Percentiles rank a stretch among this genome's conserved stretches.
phyloP scores from a whole-genome alignment of 2,797 vertebrate genomes.

The Peromyscus aztecus region DNA sequence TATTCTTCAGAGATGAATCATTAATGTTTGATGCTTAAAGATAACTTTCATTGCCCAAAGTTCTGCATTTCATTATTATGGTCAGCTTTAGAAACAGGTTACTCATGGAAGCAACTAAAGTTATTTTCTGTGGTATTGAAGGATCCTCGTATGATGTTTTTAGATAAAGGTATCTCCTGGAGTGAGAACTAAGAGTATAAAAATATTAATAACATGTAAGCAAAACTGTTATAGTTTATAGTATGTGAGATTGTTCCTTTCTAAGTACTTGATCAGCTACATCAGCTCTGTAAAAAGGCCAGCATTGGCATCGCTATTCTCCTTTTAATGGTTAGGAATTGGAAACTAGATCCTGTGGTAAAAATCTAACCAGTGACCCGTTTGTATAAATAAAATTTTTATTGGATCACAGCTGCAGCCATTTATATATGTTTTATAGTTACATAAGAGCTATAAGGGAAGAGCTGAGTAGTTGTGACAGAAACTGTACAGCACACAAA shows the following conservation, averaged over 20 bases:
- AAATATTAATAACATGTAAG: not conserved
- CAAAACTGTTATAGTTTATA: not conserved
- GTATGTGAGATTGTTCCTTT: not conserved
- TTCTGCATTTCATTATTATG: conserved; percentile 25
- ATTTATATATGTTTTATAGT: not conserved
- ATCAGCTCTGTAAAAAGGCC: not conserved
- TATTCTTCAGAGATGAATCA: not conserved
- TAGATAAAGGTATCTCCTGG: not conserved
- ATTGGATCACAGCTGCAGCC: not conserved
- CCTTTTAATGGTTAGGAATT: not conserved
- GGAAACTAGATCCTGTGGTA: not conserved
- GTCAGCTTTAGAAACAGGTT: not conserved
- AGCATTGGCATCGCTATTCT: not conserved
- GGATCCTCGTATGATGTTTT: not conserved
- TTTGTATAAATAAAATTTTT: conserved; percentile 42
- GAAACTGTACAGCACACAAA: not conserved
- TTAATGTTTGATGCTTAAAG: conserved; percentile 5
- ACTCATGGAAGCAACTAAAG: not conserved
- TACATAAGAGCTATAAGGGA: not conserved
- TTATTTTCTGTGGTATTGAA: conserved; percentile 8
- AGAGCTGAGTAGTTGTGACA: not conserved
- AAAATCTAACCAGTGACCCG: not conserved
- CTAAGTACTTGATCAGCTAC: not conserved
- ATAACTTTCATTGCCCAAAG: not conserved
- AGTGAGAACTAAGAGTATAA: not conserved